Evolutionary conservation across 2,113 vertebrate genomes (phyloP).

Genomic region (Hippocampus barbouri): DNA sequence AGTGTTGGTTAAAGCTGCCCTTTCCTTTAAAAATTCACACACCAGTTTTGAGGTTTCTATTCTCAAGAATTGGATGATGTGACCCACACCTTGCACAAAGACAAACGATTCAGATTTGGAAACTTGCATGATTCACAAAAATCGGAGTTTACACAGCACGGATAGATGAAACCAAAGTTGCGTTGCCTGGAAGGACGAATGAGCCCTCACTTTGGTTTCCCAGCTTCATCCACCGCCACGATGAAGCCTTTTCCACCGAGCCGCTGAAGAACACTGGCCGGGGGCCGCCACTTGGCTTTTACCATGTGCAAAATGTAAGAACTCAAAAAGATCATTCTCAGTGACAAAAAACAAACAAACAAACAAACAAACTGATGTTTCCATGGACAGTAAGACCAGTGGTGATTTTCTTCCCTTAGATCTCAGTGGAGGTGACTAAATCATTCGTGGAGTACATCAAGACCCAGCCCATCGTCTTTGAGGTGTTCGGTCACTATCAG

Average conservation of each 20-base stretch:
- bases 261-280: slow-evolving; percentile 96
- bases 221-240: slow-evolving; percentile 96
- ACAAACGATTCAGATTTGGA: background rate
- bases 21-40: no score
- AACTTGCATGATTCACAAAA: background rate
- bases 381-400: background rate
- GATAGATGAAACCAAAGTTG: background rate
- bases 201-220: background rate
- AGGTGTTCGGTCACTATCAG: slow-evolving; percentile 97
- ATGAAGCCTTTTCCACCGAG: slow-evolving; percentile 97
- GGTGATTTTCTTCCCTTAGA: slow-evolving; percentile 63
- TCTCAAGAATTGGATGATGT: background rate
- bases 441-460: slow-evolving; percentile 95
- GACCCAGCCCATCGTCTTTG: slow-evolving; percentile 95
- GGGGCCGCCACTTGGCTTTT: slow-evolving; percentile 94
- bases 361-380: background rate
- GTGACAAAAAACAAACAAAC: background rate
- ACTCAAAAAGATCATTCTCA: background rate
- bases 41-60: background rate
- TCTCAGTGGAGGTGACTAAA: slow-evolving; percentile 93
- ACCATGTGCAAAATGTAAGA: slow-evolving; percentile 91
- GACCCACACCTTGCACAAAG: background rate
- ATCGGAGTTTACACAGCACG: no score
- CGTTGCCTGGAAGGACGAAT: background rate
- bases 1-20: no score